Evolutionary conservation across 1,140 invertebrate genomes (phyloP).

Genomic region (Hylyphantes graminicola): DNA sequence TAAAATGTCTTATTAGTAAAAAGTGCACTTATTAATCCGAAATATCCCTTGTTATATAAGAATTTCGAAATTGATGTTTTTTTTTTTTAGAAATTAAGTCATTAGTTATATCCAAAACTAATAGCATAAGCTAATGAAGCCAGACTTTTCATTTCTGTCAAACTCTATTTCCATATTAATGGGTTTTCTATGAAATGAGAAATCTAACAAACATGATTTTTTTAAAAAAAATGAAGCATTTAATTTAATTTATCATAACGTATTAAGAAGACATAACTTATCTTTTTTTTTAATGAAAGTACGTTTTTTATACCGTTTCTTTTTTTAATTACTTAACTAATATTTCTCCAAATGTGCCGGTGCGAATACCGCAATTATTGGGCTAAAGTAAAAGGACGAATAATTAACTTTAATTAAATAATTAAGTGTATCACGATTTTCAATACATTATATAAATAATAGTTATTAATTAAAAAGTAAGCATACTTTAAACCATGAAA

Average conservation of each 20-base stretch:
- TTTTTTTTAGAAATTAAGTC: conserved; percentile 4
- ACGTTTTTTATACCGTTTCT: not conserved
- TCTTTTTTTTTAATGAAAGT: not conserved
- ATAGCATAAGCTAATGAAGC: conserved; percentile 8
- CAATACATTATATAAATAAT: too few relatives aligned
- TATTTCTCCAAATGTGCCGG: too few relatives aligned
- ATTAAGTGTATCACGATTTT: too few relatives aligned
- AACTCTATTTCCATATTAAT: conserved; percentile 37
- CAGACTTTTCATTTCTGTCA: conserved; percentile 19
- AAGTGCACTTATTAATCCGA: not conserved
- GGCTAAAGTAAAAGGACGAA: too few relatives aligned
- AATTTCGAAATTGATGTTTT: not conserved
- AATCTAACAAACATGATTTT: not conserved
- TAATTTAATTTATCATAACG: conserved; percentile 7
- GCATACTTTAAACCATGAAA: too few relatives aligned
- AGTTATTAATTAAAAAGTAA: too few relatives aligned
- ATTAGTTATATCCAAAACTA: not conserved
- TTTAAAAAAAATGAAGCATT: conserved; percentile 11
- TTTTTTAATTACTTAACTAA: too few relatives aligned
- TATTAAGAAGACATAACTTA: conserved; percentile 1
- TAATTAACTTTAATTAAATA: too few relatives aligned
- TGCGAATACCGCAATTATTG: too few relatives aligned
- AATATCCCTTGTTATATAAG: not conserved
- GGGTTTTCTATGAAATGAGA: not conserved
- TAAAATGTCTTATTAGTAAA: not conserved